phyloP scores from a whole-genome alignment of 1,140 invertebrate species.

The Saccostrea cuccullata region DNA sequence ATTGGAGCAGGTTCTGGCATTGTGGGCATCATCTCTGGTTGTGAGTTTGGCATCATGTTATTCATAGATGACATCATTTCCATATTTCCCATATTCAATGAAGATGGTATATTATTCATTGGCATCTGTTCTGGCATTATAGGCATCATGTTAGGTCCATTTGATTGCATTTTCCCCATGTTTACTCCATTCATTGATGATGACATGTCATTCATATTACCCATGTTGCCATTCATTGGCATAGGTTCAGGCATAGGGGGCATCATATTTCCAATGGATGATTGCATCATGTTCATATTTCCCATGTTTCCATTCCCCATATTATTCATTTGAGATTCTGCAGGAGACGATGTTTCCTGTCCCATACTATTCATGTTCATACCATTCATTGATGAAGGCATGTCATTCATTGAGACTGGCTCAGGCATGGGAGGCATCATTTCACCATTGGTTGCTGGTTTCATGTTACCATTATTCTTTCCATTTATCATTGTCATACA shows the following conservation, averaged over 20 bases:
- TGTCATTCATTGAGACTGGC: not conserved
- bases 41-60: not conserved
- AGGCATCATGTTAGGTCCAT: not conserved
- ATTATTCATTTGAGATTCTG: not conserved
- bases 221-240: not conserved
- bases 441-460: not conserved
- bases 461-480: not conserved
- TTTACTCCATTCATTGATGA: not conserved
- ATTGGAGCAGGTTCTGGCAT: not conserved
- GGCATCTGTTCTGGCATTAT: not conserved
- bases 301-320: not conserved
- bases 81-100: slow-evolving; percentile 2
- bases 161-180: not conserved
- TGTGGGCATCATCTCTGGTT: not conserved
- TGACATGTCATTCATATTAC: not conserved
- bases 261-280: not conserved
- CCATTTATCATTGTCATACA: slow-evolving; percentile 17
- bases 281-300: not conserved
- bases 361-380: slow-evolving; percentile 6
- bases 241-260: not conserved
- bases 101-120: not conserved
- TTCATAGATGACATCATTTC: slow-evolving; percentile 13
- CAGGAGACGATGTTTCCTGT: not conserved
- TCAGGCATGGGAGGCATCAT: slow-evolving; percentile 14
- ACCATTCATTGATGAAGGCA: not conserved